Evolutionary conservation across 2,113 vertebrate species (phyloP).

Genomic region (Shinisaurus crocodilurus): DNA sequence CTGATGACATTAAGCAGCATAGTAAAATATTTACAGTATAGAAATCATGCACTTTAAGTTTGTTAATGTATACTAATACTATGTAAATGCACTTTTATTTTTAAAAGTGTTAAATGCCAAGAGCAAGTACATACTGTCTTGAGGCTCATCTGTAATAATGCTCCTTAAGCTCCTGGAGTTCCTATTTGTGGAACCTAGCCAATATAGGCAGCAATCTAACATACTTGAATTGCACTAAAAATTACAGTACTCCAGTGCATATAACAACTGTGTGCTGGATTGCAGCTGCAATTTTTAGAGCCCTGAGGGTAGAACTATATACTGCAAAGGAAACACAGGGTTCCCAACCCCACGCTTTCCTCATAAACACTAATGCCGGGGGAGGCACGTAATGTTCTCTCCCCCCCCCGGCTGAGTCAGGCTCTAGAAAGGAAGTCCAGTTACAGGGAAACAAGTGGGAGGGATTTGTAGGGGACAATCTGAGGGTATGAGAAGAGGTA

Average conservation of each 20-base stretch:
- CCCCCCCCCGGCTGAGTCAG: neutral
- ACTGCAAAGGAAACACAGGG: neutral
- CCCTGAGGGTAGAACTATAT: neutral
- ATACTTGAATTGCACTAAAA: neutral
- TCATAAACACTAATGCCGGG: neutral
- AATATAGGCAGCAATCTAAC: neutral
- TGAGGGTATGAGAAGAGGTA: neutral
- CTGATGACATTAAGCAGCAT: conserved; percentile 43
- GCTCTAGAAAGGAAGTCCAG: neutral
- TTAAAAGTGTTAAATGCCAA: conserved; percentile 22
- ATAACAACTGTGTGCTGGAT: neutral
- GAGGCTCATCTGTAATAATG: conserved; percentile 14
- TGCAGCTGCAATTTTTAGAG: neutral
- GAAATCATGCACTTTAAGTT: conserved; percentile 45
- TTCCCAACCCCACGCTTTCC: neutral
- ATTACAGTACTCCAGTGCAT: neutral
- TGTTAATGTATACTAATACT: conserved; percentile 38
- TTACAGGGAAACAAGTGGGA: neutral
- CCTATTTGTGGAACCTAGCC: neutral
- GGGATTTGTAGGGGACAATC: neutral
- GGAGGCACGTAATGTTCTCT: neutral
- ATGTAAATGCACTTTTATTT: conserved; percentile 35
- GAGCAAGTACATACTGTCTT: conserved; percentile 8
- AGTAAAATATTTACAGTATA: conserved; percentile 24
- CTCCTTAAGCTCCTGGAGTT: conserved; percentile 10